Evolutionary conservation across 2,797 vertebrate species (phyloP).

Genomic region (Schizopygopsis malacanthus): DNA sequence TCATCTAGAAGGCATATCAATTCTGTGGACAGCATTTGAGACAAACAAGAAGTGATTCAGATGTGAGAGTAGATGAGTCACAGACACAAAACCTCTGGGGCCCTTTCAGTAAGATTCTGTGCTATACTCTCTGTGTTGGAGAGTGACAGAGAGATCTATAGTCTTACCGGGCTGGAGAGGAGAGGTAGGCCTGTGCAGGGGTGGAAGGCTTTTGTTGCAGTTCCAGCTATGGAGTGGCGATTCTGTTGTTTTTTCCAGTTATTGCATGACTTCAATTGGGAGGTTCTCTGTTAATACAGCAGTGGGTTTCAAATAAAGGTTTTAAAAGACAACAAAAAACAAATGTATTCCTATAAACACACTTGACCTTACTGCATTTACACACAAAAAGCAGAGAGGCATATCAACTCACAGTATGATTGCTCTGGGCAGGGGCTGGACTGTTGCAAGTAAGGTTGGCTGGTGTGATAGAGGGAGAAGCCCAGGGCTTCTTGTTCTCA

Average conservation of each 20-base stretch:
- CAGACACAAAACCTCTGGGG: background rate
- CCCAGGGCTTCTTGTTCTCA: slow-evolving; percentile 77
- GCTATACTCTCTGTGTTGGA: background rate
- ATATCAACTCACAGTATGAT: slow-evolving; percentile 45
- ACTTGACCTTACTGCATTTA: background rate
- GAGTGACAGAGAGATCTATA: background rate
- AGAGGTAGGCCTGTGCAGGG: slow-evolving; percentile 96
- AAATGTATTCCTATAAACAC: background rate
- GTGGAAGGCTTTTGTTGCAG: slow-evolving; percentile 94
- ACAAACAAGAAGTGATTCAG: slow-evolving; percentile 42
- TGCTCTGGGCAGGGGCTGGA: slow-evolving; percentile 69
- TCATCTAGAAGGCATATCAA: background rate
- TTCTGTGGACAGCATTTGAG: slow-evolving; percentile 25
- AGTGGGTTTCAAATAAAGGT: background rate
- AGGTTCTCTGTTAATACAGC: slow-evolving; percentile 76
- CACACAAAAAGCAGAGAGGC: background rate
- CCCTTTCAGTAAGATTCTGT: slow-evolving; percentile 7
- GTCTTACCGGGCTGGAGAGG: slow-evolving; percentile 93
- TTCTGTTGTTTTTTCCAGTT: slow-evolving; percentile 90
- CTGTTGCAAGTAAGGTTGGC: slow-evolving; percentile 73
- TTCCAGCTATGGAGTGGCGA: slow-evolving; percentile 91
- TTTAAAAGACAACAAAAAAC: background rate
- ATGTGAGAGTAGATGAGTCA: slow-evolving; percentile 15
- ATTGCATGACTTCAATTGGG: slow-evolving; percentile 85
- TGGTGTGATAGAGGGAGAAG: slow-evolving; percentile 64